Evolutionary conservation across 1,140 invertebrate genomes (phyloP).

Genomic region (Reticulitermes speratus): DNA sequence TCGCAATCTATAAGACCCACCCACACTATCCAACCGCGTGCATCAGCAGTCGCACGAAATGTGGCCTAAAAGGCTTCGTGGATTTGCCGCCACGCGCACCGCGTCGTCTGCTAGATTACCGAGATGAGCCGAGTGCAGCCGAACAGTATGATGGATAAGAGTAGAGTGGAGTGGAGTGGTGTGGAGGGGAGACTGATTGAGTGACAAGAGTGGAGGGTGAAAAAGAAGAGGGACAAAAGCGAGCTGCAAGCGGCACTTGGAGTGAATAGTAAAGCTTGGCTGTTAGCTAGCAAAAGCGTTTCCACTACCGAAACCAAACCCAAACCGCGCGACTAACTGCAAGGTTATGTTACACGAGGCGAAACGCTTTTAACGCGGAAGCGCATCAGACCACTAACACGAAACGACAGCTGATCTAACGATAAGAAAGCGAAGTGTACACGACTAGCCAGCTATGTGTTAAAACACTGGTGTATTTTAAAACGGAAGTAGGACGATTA

Average conservation of each 20-base stretch:
- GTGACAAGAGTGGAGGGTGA: slow-evolving; percentile 16
- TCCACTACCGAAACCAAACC: slow-evolving; percentile 13
- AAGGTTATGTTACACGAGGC: neutral
- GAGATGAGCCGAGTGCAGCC: neutral
- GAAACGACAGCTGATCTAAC: no score
- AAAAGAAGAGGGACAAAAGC: slow-evolving; percentile 1
- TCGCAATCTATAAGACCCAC: neutral
- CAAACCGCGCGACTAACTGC: slow-evolving; percentile 6
- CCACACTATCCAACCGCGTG: neutral
- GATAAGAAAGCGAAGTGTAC: no score
- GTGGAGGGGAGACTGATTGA: neutral
- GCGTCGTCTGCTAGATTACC: slow-evolving; percentile 7
- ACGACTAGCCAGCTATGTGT: no score
- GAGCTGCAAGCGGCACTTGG: slow-evolving; percentile 10
- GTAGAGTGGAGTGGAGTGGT: neutral
- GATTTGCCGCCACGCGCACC: neutral
- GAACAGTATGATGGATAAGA: neutral
- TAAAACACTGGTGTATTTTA: no score
- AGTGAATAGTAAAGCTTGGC: slow-evolving; percentile 11
- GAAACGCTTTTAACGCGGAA: neutral
- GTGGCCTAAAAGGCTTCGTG: neutral
- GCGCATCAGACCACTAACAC: neutral
- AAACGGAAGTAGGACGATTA: no score
- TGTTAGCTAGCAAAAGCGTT: slow-evolving; percentile 18
- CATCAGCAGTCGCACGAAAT: slow-evolving; percentile 6